These are phyloP conservation scores for Spea bombifrons DNA, from an alignment of 2,113 vertebrate species.

Conservation along the genomic window DNA sequence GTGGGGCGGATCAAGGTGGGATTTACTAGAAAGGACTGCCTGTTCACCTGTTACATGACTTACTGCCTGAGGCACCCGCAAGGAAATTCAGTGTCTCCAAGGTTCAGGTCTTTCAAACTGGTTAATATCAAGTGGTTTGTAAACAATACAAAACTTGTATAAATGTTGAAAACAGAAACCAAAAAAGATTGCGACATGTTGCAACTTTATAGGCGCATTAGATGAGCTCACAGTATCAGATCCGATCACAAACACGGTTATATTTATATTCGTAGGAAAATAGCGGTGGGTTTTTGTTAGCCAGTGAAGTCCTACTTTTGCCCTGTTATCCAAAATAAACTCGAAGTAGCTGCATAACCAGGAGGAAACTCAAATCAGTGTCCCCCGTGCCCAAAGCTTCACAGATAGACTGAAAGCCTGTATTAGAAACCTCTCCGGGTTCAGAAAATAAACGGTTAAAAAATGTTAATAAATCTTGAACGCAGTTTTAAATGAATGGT, in stretches of 20 bases:
- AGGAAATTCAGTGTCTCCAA: conserved; percentile 11
- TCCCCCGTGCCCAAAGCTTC: no score
- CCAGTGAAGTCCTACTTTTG: no score
- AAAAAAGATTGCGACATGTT: not conserved
- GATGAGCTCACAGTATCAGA: not conserved
- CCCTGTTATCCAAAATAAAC: no score
- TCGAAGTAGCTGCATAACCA: no score
- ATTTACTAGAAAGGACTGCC: not conserved
- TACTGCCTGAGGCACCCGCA: not conserved
- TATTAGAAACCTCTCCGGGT: no score
- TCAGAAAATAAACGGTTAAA: no score
- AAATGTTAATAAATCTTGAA: no score
- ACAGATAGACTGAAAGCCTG: no score
- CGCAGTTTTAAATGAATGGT: no score
- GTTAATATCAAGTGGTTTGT: not conserved
- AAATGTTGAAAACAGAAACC: not conserved
- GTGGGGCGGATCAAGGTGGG: conserved; percentile 14
- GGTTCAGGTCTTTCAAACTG: not conserved
- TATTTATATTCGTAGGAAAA: no score
- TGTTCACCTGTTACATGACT: conserved; percentile 16
- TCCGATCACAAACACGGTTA: not conserved
- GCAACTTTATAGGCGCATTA: not conserved
- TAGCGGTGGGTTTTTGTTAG: no score
- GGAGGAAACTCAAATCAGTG: no score
- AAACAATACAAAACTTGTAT: not conserved